Base-by-base conservation (phyloP, 2,113 vertebrate species). In the Pangasianodon gigas region DNA sequence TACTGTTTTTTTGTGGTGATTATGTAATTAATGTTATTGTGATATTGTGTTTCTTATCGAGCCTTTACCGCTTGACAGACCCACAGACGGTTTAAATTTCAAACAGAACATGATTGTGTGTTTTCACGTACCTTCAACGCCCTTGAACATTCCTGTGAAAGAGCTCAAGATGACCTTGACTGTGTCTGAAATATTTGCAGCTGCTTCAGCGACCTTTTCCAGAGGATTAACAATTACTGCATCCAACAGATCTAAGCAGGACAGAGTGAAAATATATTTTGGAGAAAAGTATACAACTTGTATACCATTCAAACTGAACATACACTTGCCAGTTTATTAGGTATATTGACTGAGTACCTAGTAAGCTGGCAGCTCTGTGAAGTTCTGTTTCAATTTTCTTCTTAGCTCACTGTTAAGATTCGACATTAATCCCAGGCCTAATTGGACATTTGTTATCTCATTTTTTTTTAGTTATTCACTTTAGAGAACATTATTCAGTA, bases 51-150 rank as follows among this genome's bases (percentile, higher is more conserved):
- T 13, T 16, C 24, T 29, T 6, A 29, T 80, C 1, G 51, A 46
- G 41, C 46, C 77, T 54, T 87, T 51, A 85, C 14, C 46, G 3
- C 41, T 44, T 4, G 2, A 69, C 84, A 51, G 13, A 46, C 14
- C 69, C 60, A 54, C 29, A 9, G 5, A 24, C 2, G 32, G 29
- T 48, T 41, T 77, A 6, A 1, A 67, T 88, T 44, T 54, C n/a
- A 52, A 52, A 41, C n/a, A 32, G 6, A 26, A 54, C 44, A 51
- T 7, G 21, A 26, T 13, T 3, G 7, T 51, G 52, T 6, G 14
- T 83, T 37, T 60, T 52, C 16, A 51, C 44, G 24, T 92, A 90
- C 91, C 91, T 87, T 48, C 85, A 58, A 54, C 3, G 13, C 87
- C 58, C 9, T 85, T 67, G 54, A 92, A 89, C n/a, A 75, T 41